phyloP scores from a whole-genome alignment of 30 jellyfish, hydroid and myxozoan genomes.

The Chironex yamaguchii region DNA sequence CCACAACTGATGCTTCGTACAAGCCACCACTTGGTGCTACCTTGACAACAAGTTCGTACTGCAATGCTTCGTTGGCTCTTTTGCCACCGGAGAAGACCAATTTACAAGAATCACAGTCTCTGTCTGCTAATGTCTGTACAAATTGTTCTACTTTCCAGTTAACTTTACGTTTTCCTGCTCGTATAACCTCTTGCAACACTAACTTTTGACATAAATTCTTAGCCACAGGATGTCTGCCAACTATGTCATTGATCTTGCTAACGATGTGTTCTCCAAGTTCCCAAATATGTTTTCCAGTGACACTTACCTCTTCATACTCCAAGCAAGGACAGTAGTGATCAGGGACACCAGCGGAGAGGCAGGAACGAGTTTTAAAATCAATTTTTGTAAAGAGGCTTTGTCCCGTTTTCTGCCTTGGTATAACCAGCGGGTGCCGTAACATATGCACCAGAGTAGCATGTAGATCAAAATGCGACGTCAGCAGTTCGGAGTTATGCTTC shows the following conservation, averaged over 20 bases:
- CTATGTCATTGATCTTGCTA: conserved; percentile 44
- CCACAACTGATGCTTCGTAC: conserved; percentile 62
- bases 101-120: conserved; percentile 73
- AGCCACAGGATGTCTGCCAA: conserved; percentile 23
- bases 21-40: conserved; percentile 82
- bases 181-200: neutral
- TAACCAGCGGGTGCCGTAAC: conserved; percentile 41
- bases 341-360: conserved; percentile 74
- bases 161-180: conserved; percentile 58
- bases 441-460: conserved; percentile 78
- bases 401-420: conserved; percentile 47
- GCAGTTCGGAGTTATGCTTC: conserved; percentile 41
- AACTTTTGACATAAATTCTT: conserved; percentile 10
- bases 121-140: conserved; percentile 10
- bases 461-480: conserved; percentile 84
- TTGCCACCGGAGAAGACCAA: conserved; percentile 14
- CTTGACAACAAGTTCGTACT: conserved; percentile 69
- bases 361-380: conserved; percentile 63
- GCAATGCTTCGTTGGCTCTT: neutral
- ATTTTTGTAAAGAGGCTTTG: conserved; percentile 72
- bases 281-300: conserved; percentile 1
- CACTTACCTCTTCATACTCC: conserved; percentile 17
- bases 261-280: conserved; percentile 60
- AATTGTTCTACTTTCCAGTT: conserved; percentile 59
- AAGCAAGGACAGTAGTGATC: conserved; percentile 89